Conservation (phyloP, 2,888 invertebrate species). For the Trilocha varians region DNA sequence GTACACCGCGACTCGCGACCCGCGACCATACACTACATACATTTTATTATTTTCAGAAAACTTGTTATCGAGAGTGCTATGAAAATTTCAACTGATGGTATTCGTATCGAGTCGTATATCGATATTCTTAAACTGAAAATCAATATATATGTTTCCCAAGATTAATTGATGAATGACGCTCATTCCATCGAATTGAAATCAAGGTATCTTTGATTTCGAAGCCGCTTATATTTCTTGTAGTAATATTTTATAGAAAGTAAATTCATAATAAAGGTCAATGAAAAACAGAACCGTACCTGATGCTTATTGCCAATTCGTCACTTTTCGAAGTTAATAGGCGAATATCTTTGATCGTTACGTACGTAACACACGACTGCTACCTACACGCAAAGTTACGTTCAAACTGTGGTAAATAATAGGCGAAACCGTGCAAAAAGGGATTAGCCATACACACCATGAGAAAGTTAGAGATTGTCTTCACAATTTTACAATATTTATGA, state of each 20-base stretch:
- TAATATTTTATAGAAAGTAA: not conserved
- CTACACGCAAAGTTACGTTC: conserved; percentile 2
- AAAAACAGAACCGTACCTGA: conserved; percentile 10
- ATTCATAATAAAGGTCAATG: conserved; percentile 6
- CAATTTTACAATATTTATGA: not conserved
- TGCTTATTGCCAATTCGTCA: conserved; percentile 20
- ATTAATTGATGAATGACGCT: too few relatives aligned
- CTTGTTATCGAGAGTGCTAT: too few relatives aligned
- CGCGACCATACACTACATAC: conserved; percentile 18
- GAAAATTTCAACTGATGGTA: too few relatives aligned
- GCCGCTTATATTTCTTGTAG: not conserved
- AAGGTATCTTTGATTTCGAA: too few relatives aligned
- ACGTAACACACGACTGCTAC: not conserved
- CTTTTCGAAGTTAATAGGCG: conserved; percentile 12
- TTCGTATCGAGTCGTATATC: too few relatives aligned
- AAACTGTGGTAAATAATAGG: not conserved
- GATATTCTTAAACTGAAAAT: too few relatives aligned
- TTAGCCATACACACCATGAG: not conserved
- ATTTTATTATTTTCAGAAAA: too few relatives aligned
- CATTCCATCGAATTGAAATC: too few relatives aligned
- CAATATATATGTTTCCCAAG: too few relatives aligned
- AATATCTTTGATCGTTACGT: conserved; percentile 5
- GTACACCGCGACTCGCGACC: conserved; percentile 50
- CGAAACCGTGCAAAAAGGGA: not conserved
- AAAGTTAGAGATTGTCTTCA: not conserved